Evolutionary conservation across 2,113 vertebrate genomes (phyloP).

Genomic region (Anthoscopus minutus): DNA sequence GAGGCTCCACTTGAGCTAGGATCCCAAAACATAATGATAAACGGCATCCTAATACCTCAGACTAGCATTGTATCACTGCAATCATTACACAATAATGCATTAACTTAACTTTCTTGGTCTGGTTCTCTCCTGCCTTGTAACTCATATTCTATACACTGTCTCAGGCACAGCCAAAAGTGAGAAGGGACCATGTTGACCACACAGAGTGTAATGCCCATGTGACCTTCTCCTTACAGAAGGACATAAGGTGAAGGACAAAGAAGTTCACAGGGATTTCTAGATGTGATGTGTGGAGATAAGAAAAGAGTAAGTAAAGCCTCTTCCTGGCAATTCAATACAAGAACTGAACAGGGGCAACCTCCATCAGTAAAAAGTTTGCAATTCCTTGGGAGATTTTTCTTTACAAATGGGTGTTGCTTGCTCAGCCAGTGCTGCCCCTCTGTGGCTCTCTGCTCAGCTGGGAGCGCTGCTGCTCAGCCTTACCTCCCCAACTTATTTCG

Average conservation of each 20-base stretch:
- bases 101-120: not conserved
- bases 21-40: not conserved
- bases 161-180: not conserved
- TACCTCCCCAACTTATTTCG: not conserved
- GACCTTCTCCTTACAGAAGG: not conserved
- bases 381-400: not conserved
- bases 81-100: not conserved
- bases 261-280: not conserved
- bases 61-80: not conserved
- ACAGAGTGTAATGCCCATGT: not conserved
- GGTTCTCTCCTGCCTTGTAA: not conserved
- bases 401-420: not conserved
- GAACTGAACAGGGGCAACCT: not conserved
- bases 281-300: accelerated
- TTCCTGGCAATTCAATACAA: not conserved
- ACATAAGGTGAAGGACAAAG: not conserved
- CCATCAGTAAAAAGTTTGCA: not conserved
- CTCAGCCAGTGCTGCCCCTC: not conserved
- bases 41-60: not conserved
- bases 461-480: not conserved
- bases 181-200: not conserved
- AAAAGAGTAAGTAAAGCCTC: not conserved
- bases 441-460: not conserved
- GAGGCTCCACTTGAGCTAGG: not conserved
- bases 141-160: not conserved